Percentiles rank a stretch among this genome's conserved stretches.
Evolutionary conservation across 2,888 invertebrate genomes (phyloP).

Genomic region (Sympetrum striolatum): DNA sequence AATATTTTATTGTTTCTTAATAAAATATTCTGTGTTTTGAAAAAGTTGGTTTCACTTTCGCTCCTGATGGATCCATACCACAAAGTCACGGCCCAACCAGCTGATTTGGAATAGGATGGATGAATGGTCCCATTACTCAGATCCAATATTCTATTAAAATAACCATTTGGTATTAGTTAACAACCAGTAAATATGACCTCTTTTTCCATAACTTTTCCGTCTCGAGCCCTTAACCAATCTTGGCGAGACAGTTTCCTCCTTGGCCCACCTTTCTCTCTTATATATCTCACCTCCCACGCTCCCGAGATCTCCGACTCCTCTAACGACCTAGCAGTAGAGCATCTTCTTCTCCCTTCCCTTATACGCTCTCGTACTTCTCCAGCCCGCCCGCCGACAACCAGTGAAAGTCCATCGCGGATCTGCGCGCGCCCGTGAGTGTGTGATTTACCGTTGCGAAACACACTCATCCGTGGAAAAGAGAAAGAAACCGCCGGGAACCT

Average conservation of each 20-base stretch:
- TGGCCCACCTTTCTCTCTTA: not conserved
- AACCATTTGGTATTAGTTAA: not conserved
- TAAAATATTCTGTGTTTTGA: too few relatives aligned
- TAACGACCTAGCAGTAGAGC: not conserved
- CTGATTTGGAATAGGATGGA: too few relatives aligned
- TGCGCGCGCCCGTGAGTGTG: not conserved
- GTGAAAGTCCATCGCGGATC: conserved; percentile 15
- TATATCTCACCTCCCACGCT: not conserved
- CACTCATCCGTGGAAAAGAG: not conserved
- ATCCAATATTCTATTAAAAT: too few relatives aligned
- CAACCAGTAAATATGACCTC: not conserved
- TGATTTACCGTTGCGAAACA: conserved; percentile 26
- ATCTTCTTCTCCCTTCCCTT: not conserved
- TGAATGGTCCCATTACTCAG: too few relatives aligned
- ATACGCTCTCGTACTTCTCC: not conserved
- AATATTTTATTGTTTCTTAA: too few relatives aligned
- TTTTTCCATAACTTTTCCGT: not conserved
- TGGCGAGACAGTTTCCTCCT: not conserved
- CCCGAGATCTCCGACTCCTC: not conserved
- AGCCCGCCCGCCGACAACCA: not conserved
- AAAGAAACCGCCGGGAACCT: not conserved
- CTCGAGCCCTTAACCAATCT: too few relatives aligned
- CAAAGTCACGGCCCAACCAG: too few relatives aligned
- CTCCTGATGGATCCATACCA: too few relatives aligned
- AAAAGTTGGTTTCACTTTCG: too few relatives aligned